Percentiles rank a stretch among this genome's conserved stretches.
Evolutionary conservation across 2,888 invertebrate species (phyloP).

Genomic region (Phengaris arion): DNA sequence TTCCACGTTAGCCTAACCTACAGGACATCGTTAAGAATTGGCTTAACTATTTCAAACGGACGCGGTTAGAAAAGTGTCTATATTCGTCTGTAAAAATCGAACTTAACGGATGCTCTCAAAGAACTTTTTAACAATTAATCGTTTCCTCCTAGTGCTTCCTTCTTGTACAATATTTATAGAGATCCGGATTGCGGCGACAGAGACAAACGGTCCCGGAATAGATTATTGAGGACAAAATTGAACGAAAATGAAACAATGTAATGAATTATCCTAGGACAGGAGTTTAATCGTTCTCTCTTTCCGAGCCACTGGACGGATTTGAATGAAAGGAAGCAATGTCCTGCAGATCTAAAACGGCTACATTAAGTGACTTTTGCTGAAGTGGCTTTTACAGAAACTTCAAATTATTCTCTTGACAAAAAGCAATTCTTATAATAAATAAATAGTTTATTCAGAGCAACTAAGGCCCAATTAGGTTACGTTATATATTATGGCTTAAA

Average conservation of each 20-base stretch:
- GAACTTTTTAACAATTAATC: conserved; percentile 48
- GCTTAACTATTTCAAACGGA: conserved; percentile 46
- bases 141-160: conserved; percentile 48
- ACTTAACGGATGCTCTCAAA: conserved; percentile 43
- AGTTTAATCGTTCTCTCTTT: background rate
- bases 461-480: too few relatives aligned
- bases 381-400: too few relatives aligned
- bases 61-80: conserved; percentile 44
- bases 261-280: too few relatives aligned
- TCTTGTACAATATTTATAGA: conserved; percentile 31
- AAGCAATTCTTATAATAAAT: too few relatives aligned
- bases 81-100: conserved; percentile 43
- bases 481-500: too few relatives aligned
- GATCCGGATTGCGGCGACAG: conserved; percentile 29
- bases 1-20: conserved; percentile 36
- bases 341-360: too few relatives aligned
- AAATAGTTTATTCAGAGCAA: too few relatives aligned
- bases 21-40: conserved; percentile 50
- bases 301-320: too few relatives aligned
- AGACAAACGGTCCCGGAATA: background rate
- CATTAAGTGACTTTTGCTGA: too few relatives aligned
- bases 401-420: too few relatives aligned
- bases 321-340: background rate
- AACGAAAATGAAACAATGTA: too few relatives aligned
- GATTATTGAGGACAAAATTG: too few relatives aligned